These are phyloP conservation scores for Xyrichtys novacula DNA, from an alignment of 2,797 vertebrate species.

Conservation along the genomic window DNA sequence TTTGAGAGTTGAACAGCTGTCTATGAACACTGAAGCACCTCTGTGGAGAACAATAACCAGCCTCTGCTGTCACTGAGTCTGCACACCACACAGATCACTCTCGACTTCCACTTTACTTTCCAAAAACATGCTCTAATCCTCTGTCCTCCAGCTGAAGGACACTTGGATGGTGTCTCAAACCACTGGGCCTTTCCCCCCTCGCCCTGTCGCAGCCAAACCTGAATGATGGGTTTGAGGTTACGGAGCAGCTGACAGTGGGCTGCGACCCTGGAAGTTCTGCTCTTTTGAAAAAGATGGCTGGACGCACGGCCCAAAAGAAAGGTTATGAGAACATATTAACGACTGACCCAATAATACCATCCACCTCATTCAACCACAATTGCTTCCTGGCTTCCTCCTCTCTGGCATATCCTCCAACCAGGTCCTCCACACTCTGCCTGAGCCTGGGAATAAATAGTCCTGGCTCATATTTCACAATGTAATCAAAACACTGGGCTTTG, in stretches of 20 bases:
- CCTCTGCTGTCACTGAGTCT: not conserved
- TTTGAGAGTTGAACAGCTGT: not conserved
- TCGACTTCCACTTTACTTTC: not conserved
- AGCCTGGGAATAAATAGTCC: slow-evolving; percentile 67
- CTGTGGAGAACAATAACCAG: not conserved
- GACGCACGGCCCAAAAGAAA: slow-evolving; percentile 21
- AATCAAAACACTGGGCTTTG: slow-evolving; percentile 73
- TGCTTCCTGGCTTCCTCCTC: slow-evolving; percentile 42
- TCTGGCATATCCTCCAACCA: slow-evolving; percentile 19
- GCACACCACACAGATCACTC: too few species aligned
- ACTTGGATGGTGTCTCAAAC: slow-evolving; percentile 8
- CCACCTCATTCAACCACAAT: slow-evolving; percentile 46
- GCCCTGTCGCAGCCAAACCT: slow-evolving; percentile 3
- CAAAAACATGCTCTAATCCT: not conserved
- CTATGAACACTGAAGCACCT: not conserved
- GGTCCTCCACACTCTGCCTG: slow-evolving; percentile 24
- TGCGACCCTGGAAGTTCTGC: slow-evolving; percentile 2
- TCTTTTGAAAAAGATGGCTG: slow-evolving; percentile 53
- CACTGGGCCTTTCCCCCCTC: not conserved
- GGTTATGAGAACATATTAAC: slow-evolving; percentile 52
- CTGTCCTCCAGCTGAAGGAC: not conserved
- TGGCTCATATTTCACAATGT: slow-evolving; percentile 71
- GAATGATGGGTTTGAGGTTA: slow-evolving; percentile 16
- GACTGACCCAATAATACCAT: slow-evolving; percentile 50
- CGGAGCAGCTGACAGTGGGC: slow-evolving; percentile 37